Base-by-base conservation (phyloP, 2,797 vertebrate species). In the Microctenopoma stevenorrisi region DNA sequence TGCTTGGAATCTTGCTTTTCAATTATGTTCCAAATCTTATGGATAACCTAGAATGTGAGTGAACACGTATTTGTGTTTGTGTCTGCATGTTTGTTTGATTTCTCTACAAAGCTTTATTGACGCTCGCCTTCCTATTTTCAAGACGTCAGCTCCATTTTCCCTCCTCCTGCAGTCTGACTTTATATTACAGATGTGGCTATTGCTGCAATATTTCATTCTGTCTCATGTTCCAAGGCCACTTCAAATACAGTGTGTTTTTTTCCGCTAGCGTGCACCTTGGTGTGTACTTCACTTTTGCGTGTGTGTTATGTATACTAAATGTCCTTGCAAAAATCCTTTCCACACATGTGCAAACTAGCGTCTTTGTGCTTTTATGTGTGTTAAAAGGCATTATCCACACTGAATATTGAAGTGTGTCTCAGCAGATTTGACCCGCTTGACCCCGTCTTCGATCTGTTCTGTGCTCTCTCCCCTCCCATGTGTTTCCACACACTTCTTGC, bases 201-300 rank as follows among this genome's bases (percentile, higher is more conserved):
- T 76, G 77, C 82, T 64, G 59, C 73, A 74, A 84, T 88, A 81
- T 87, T 88, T 89, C 83, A 86, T 76, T 74, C 78, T 80, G 81
- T 85, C 86, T 79, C 18, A 9, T 68, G 64, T 81, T 77, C 62
- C 80, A 74, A 86, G 83, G 78, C 84, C 72, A 73, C 64, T 83
- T 70, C 71, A 57, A 65, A 66, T 74, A 64, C 44, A 42, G 60
- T 46, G 69, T 74, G 49, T 58, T 63, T 65, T 49, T 44, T 50
- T 60, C 43, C 6, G 28, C 30, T 28, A 22, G 33, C 30, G 47
- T 62, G 56, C 43, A 73, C 64, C 22, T 63, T 37, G 7, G 51
- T 42, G 62, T 59, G 43, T 49, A 26, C 56, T 54, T 68, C 44
- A 78, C 48, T 16, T 33, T 48, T 25, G 35, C 48, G 28, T 48